phyloP scores from a whole-genome alignment of 2,797 vertebrate species.

The Gephyroberyx darwinii region DNA sequence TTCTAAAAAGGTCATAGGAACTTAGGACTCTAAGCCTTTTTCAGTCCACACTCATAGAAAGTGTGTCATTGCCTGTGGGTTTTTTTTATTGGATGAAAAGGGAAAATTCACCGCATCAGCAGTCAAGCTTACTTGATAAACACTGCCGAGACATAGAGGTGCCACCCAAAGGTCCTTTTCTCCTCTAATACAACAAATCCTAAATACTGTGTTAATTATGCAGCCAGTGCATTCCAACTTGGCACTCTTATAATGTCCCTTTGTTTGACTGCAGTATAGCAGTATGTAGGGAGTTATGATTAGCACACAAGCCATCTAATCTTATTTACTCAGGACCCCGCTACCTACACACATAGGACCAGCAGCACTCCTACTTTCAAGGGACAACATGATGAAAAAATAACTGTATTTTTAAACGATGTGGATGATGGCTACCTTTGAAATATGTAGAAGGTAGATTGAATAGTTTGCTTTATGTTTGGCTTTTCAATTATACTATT shows the following conservation, averaged over 20 bases:
- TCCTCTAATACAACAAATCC: slow-evolving; percentile 81
- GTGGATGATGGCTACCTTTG: not conserved
- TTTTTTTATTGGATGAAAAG: not conserved
- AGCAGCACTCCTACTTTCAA: slow-evolving; percentile 62
- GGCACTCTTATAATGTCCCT: slow-evolving; percentile 88
- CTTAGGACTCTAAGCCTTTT: not conserved
- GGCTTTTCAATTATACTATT: too few relatives aligned
- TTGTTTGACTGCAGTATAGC: slow-evolving; percentile 85
- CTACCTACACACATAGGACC: slow-evolving; percentile 42
- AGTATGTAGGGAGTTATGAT: slow-evolving; percentile 76
- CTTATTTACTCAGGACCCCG: slow-evolving; percentile 80
- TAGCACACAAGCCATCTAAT: slow-evolving; percentile 84
- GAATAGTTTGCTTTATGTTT: too few relatives aligned
- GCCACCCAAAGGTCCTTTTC: slow-evolving; percentile 62
- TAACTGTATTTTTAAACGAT: not conserved
- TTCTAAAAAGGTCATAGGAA: not conserved
- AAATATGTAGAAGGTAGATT: too few relatives aligned
- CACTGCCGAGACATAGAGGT: not conserved
- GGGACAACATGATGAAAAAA: not conserved
- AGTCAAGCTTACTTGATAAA: slow-evolving; percentile 10
- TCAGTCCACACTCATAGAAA: not conserved
- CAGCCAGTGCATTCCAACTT: slow-evolving; percentile 80
- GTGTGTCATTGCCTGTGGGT: not conserved
- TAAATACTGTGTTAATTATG: slow-evolving; percentile 82
- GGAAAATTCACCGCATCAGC: not conserved